A percentile compares a stretch with the other conserved stretches of the same genome.
phyloP scores from a whole-genome alignment of 30 jellyfish, hydroid and myxozoan species.

The Hydractinia symbiolongicarpus region DNA sequence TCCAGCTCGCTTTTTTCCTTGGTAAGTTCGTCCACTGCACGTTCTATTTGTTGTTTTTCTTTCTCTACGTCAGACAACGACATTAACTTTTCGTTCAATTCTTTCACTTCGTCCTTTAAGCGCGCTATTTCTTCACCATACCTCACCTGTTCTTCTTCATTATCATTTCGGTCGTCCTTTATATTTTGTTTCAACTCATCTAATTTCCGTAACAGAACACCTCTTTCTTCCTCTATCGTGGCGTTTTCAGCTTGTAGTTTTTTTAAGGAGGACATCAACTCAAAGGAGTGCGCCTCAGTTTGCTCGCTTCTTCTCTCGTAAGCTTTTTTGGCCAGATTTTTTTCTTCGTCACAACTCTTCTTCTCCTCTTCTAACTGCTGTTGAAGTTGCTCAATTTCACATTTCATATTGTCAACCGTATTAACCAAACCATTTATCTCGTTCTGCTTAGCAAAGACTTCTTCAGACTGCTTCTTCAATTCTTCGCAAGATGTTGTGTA shows the following conservation, averaged over 20 bases:
- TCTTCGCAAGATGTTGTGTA: neutral
- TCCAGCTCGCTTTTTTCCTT: too few species aligned
- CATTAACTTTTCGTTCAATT: neutral
- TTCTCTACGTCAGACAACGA: neutral
- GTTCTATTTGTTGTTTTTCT: neutral
- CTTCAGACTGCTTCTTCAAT: neutral
- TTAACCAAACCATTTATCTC: neutral
- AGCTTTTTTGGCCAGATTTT: neutral
- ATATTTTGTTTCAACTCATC: neutral
- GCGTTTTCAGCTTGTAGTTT: conserved; percentile 16
- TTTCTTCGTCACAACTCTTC: neutral
- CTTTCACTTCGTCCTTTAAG: neutral
- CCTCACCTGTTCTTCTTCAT: neutral
- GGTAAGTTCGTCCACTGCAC: too few species aligned
- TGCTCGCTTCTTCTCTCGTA: conserved; percentile 24
- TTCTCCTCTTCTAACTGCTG: conserved; percentile 8
- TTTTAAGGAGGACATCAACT: neutral
- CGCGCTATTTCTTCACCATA: neutral
- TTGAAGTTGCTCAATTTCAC: neutral
- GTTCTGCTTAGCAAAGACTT: neutral
- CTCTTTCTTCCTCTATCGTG: neutral
- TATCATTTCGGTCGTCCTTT: neutral
- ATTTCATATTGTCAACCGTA: too few species aligned
- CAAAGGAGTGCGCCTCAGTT: neutral
- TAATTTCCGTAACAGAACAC: neutral